Conservation (phyloP, 2,888 invertebrate species). For the Lagria hirta region DNA sequence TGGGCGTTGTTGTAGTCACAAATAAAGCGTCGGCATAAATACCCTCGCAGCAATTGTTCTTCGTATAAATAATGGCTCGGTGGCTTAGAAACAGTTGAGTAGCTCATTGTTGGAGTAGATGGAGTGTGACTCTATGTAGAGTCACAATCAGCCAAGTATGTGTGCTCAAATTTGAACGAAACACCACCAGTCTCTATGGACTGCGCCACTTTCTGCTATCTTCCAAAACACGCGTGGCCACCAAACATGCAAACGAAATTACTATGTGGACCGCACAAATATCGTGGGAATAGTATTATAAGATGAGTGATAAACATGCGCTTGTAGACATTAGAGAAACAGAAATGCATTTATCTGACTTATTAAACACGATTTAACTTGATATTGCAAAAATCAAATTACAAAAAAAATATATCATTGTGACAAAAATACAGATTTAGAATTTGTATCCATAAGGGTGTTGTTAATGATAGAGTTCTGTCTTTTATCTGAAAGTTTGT, state of each 20-base stretch:
- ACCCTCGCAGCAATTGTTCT: conserved; percentile 27
- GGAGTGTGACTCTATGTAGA: conserved; percentile 24
- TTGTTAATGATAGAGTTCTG: conserved; percentile 6
- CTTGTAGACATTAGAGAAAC: too few relatives aligned
- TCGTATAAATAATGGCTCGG: conserved; percentile 29
- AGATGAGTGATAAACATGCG: too few relatives aligned
- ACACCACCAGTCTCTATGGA: conserved; percentile 11
- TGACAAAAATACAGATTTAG: too few relatives aligned
- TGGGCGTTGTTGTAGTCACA: conserved; percentile 22
- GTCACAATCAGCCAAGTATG: conserved; percentile 16
- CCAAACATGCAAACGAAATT: conserved; percentile 1
- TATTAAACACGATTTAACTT: too few relatives aligned
- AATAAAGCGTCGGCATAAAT: conserved; percentile 27
- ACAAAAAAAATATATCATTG: too few relatives aligned
- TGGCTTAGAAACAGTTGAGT: conserved; percentile 31
- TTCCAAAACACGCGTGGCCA: conserved; percentile 5
- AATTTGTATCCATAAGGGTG: not conserved
- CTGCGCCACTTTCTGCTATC: conserved; percentile 10
- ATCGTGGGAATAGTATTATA: too few relatives aligned
- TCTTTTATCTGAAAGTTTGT: too few relatives aligned
- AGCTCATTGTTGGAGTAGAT: conserved; percentile 30
- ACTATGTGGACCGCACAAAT: conserved; percentile 10
- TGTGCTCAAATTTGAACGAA: conserved; percentile 9
- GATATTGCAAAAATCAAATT: too few relatives aligned
- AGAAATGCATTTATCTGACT: too few relatives aligned